Base-by-base conservation (phyloP, 2,888 invertebrate genomes). In the Sinopyrophorus schimmeli region DNA sequence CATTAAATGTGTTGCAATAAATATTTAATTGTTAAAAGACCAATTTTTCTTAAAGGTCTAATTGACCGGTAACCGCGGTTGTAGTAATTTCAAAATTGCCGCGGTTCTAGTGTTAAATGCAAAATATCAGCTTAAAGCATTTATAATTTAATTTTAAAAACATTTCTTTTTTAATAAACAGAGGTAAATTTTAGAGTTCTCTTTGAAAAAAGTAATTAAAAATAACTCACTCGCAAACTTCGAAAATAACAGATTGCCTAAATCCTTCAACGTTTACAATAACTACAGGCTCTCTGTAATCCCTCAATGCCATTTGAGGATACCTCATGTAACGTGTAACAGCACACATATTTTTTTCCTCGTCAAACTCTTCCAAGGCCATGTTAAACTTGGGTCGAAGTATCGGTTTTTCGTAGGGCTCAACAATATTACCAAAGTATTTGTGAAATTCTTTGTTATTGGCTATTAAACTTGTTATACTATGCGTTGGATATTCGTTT, bases 201-300 rank as follows among this genome's bases (percentile, higher is more conserved):
- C 1, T 10, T 6, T 26, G 10, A 18, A 18, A 18, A 6, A 6
- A 6, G 6, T 18, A 18, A 18, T 4, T 6, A 18, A 18, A 18
- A 18, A 3, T 11, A 24, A 52, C 52, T 52, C 32, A 51, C 47
- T 38, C 37, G 14, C 52, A 52, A 21, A 35, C 42, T 23, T 52
- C 52, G 17, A 52, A 52, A 2, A 47, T 26, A 3, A 52, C 47
- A 3, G 42, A 37, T 32, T 52, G 52, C 14, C 26, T 30, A 26
- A 42, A 52, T 7, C 47, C 35, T 4, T 47, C 52, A 2, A 47
- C 42, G 9, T 52, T 52, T 3, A 52, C 52, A 21, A 52, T 52
- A 0, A 42, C 5, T 7, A 40, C 9, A 1, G 26, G 27, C n/a
- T 51, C 40, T 16, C 30, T 46, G 4, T 27, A 3, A 23, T 23